Conservation (phyloP, 2,797 vertebrate genomes). For the Sparus aurata region DNA sequence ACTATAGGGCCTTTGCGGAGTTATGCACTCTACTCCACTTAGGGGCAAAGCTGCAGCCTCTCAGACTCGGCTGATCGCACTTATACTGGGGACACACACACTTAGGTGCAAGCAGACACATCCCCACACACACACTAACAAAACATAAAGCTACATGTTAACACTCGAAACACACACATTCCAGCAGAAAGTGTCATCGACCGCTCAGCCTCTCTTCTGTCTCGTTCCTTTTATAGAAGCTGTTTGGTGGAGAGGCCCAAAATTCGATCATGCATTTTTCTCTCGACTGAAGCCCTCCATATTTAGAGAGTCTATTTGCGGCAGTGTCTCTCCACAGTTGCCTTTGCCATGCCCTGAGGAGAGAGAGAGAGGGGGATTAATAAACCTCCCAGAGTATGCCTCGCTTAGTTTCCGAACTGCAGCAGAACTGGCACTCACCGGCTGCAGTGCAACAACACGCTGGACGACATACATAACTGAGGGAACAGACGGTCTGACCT, state of each 20-base stretch:
- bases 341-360: constrained; percentile 76
- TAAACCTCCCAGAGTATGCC: constrained; percentile 73
- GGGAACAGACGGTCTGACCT: constrained; percentile 35
- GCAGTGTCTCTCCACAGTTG: constrained; percentile 75
- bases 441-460: constrained; percentile 64
- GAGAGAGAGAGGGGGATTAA: constrained; percentile 58
- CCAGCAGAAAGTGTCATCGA: constrained; percentile 45
- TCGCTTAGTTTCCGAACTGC: constrained; percentile 73
- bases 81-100: constrained; percentile 26
- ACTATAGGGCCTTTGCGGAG: too few relatives aligned
- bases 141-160: constrained; percentile 9
- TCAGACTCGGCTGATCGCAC: background rate
- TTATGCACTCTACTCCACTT: too few relatives aligned
- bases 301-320: constrained; percentile 82
- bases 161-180: constrained; percentile 45
- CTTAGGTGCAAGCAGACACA: constrained; percentile 20
- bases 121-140: background rate
- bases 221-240: constrained; percentile 64
- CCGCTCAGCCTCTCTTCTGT: constrained; percentile 46
- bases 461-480: constrained; percentile 24
- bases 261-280: constrained; percentile 74
- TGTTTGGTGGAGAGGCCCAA: constrained; percentile 70
- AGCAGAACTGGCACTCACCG: constrained; percentile 63
- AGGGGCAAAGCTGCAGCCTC: background rate
- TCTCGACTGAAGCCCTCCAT: constrained; percentile 75